phyloP scores from a whole-genome alignment of 2,888 invertebrate species.

The Punctoribates punctum region DNA sequence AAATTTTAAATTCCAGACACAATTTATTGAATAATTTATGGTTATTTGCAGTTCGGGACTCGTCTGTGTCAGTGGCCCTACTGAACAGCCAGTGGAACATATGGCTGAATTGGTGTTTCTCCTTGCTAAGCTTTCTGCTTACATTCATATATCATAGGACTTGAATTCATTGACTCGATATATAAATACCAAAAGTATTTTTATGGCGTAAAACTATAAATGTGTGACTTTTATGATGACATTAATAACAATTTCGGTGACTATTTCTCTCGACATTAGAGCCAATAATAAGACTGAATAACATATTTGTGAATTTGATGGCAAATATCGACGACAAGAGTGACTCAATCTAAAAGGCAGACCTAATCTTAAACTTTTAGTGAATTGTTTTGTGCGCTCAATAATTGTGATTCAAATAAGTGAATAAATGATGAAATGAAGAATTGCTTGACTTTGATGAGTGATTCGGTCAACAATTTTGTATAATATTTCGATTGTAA shows the following conservation, averaged over 20 bases:
- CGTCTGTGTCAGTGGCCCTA: not conserved
- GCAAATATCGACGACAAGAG: too few species aligned
- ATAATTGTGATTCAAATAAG: not conserved
- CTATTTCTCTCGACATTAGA: too few species aligned
- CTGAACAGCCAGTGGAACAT: conserved; percentile 9
- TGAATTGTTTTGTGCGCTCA: not conserved
- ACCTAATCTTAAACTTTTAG: not conserved
- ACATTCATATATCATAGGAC: not conserved
- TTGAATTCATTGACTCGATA: not conserved
- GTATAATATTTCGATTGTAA: not conserved
- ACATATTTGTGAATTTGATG: too few species aligned
- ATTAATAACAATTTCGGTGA: too few species aligned
- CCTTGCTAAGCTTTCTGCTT: not conserved
- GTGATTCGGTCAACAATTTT: not conserved
- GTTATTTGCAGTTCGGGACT: not conserved
- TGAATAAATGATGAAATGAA: not conserved
- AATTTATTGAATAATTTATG: not conserved
- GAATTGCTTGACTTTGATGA: not conserved
- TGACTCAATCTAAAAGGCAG: too few species aligned
- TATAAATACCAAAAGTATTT: not conserved
- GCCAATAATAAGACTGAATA: too few species aligned
- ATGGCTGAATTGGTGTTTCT: conserved; percentile 20
- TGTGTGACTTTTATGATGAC: too few species aligned
- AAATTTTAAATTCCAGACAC: not conserved
- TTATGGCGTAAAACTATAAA: conserved; percentile 14